Percentiles rank a stretch among this genome's conserved stretches.
phyloP scores from a whole-genome alignment of 2,797 vertebrate genomes.

The Sebastes vulpes region DNA sequence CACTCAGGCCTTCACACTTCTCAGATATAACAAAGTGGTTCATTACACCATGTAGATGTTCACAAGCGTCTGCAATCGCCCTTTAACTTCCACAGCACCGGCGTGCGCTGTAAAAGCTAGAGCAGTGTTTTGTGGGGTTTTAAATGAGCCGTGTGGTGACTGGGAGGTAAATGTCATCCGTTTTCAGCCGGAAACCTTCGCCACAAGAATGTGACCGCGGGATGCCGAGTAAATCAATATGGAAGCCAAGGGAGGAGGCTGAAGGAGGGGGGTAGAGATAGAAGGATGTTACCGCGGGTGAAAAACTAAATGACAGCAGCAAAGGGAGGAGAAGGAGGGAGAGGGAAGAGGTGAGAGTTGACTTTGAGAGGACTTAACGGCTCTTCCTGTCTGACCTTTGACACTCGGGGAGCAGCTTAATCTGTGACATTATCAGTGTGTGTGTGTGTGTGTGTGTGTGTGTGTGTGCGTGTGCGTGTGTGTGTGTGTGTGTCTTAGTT shows the following conservation, averaged over 20 bases:
- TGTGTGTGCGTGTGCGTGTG: background rate
- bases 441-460: background rate
- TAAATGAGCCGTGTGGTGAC: slow-evolving; percentile 71
- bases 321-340: background rate
- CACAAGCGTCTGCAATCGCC: slow-evolving; percentile 13
- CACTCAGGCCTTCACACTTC: background rate
- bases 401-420: slow-evolving; percentile 9
- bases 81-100: background rate
- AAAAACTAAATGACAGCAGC: slow-evolving; percentile 44
- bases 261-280: slow-evolving; percentile 21
- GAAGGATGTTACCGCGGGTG: slow-evolving; percentile 19
- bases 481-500: background rate
- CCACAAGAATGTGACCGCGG: slow-evolving; percentile 82
- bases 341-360: background rate
- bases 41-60: background rate
- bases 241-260: slow-evolving; percentile 58
- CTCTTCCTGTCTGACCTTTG: slow-evolving; percentile 29
- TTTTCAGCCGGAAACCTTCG: slow-evolving; percentile 81
- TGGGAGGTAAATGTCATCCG: slow-evolving; percentile 73
- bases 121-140: slow-evolving; percentile 36
- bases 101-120: background rate
- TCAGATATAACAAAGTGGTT: background rate
- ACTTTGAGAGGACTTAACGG: slow-evolving; percentile 15
- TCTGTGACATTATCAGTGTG: slow-evolving; percentile 7
- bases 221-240: slow-evolving; percentile 78